Conservation (phyloP, 92 coral and sea anemone genomes). For the Palythoa caribaeorum region DNA sequence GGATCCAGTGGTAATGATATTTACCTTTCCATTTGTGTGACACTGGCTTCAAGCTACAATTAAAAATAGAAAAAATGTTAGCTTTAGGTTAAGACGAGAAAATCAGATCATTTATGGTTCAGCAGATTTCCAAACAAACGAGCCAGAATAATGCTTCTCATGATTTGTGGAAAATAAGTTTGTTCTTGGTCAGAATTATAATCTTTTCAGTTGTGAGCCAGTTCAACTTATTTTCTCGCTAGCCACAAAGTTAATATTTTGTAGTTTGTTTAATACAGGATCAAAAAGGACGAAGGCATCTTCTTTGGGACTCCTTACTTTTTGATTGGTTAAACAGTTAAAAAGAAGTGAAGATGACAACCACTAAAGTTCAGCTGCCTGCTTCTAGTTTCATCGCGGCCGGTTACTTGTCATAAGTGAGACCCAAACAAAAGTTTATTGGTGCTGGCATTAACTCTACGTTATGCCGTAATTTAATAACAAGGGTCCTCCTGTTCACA, state of each 20-base stretch:
- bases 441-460: background rate
- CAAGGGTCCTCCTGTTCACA: too few relatives aligned
- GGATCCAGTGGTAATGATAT: background rate
- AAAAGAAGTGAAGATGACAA: background rate
- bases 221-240: background rate
- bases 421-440: too few relatives aligned
- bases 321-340: background rate
- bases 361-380: background rate
- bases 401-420: too few relatives aligned
- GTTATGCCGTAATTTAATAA: too few relatives aligned
- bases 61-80: background rate
- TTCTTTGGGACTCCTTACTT: background rate
- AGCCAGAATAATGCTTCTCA: too few relatives aligned
- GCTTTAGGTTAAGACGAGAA: background rate
- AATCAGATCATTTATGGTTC: background rate
- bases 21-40: slow-evolving; percentile 1
- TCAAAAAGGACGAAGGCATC: background rate
- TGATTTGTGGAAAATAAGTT: too few relatives aligned
- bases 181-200: background rate
- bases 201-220: background rate
- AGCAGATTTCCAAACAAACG: too few relatives aligned
- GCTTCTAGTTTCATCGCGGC: too few relatives aligned
- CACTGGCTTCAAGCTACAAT: background rate
- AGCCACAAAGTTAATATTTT: background rate
- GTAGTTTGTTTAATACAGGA: background rate